phyloP scores from a whole-genome alignment of 2,888 invertebrate genomes.

The Rhogogaster chlorosoma region DNA sequence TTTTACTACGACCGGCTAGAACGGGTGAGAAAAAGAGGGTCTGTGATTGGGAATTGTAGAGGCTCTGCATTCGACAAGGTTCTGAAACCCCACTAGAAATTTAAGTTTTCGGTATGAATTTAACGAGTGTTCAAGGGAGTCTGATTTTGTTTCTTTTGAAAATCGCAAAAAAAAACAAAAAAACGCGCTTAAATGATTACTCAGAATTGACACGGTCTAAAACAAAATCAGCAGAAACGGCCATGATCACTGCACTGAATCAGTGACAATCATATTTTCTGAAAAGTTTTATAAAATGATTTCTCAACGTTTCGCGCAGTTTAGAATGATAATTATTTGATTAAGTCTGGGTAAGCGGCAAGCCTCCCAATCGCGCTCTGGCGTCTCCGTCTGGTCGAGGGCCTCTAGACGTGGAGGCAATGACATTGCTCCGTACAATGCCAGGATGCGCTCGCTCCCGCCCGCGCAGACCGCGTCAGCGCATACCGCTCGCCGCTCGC shows the following conservation, averaged over 20 bases:
- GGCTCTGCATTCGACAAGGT: neutral
- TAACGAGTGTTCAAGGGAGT: neutral
- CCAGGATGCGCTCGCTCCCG: constrained; percentile 58
- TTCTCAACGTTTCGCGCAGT: neutral
- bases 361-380: neutral
- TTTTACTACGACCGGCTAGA: neutral
- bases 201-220: neutral
- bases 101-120: neutral
- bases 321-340: neutral
- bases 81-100: neutral
- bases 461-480: constrained; percentile 46
- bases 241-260: neutral
- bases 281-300: neutral
- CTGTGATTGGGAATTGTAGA: neutral
- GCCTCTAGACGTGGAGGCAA: constrained; percentile 62
- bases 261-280: neutral
- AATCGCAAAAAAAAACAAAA: too few species aligned
- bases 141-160: too few species aligned
- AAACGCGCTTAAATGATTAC: too few species aligned
- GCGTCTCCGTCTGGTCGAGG: constrained; percentile 24
- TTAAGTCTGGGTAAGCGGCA: neutral
- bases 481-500: neutral
- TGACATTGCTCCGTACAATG: constrained; percentile 69
- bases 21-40: neutral
- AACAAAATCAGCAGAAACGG: neutral